Conservation (phyloP, 2,113 vertebrate genomes). For the Sakesphorus luctuosus region DNA sequence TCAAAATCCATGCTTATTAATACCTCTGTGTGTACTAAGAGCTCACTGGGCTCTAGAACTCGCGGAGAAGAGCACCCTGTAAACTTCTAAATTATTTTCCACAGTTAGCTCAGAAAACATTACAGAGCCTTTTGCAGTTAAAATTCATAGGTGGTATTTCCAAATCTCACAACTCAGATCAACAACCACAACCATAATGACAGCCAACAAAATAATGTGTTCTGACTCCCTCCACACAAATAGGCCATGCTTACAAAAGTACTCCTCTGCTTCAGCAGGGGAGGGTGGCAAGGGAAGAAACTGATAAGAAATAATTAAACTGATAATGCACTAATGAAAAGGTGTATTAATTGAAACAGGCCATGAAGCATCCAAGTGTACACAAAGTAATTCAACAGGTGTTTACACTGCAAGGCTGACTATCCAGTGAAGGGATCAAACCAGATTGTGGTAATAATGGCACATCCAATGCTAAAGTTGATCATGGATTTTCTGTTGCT, state of each 20-base stretch:
- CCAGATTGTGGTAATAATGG: neutral
- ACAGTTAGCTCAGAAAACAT: neutral
- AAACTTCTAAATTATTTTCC: neutral
- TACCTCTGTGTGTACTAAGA: neutral
- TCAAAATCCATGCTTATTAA: neutral
- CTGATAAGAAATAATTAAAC: constrained; percentile 37
- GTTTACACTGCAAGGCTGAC: neutral
- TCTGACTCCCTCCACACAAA: constrained; percentile 28
- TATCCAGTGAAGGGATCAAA: neutral
- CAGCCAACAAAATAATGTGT: neutral
- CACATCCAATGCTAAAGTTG: neutral
- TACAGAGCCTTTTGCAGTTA: constrained; percentile 1
- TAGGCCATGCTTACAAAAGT: neutral
- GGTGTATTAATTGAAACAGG: constrained; percentile 18
- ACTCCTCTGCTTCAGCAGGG: neutral
- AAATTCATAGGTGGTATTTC: neutral
- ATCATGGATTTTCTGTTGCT: neutral
- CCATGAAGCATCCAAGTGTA: neutral
- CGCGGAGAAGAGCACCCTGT: neutral
- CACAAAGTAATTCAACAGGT: neutral
- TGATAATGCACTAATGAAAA: constrained; percentile 8
- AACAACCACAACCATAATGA: neutral
- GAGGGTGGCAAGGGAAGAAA: neutral
- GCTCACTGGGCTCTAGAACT: neutral
- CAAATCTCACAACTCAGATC: neutral